Conservation (phyloP, 2,113 vertebrate genomes). For the Ursus arctos region DNA sequence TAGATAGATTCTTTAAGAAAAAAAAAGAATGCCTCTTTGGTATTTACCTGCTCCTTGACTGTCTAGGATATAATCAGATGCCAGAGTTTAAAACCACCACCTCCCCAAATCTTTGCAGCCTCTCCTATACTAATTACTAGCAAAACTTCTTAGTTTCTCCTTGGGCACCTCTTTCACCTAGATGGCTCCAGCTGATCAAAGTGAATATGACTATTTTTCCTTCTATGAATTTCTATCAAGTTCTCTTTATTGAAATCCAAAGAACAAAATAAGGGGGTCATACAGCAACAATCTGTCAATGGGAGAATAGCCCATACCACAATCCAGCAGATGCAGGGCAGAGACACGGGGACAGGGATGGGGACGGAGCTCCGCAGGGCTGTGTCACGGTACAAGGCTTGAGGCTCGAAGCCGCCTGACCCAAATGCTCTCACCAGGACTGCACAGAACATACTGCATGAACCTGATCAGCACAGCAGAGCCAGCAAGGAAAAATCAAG, state of each 20-base stretch:
- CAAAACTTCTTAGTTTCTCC: background rate
- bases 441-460: background rate
- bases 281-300: no score
- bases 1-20: no score
- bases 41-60: background rate
- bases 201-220: background rate
- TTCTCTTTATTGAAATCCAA: background rate
- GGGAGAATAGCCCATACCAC: background rate
- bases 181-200: background rate
- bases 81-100: background rate
- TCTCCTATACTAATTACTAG: background rate
- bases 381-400: accelerated
- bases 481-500: background rate
- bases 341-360: accelerated
- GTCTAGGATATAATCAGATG: background rate
- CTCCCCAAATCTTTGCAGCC: background rate
- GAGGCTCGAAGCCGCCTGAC: background rate
- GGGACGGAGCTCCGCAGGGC: no score
- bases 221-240: background rate
- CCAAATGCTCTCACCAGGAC: background rate
- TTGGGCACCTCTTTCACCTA: background rate
- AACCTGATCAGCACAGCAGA: background rate
- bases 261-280: background rate
- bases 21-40: no score
- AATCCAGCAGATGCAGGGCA: background rate